phyloP scores from a whole-genome alignment of 2,113 vertebrate species.

The Larimichthys polyactis region DNA sequence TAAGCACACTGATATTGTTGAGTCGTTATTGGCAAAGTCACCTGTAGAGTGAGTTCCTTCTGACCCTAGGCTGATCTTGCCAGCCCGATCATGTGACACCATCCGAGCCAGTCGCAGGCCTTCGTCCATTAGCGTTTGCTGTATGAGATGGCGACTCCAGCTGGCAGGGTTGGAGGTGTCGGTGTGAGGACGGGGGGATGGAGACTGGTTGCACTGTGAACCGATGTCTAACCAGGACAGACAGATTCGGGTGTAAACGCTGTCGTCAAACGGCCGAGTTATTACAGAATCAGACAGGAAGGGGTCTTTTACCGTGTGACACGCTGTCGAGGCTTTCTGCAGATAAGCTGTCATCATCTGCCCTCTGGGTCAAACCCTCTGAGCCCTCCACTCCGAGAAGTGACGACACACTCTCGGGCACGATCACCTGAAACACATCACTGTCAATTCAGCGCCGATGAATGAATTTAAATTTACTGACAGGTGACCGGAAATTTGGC shows the following conservation, averaged over 20 bases:
- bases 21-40: constrained; percentile 73
- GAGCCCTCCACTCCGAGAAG: constrained; percentile 70
- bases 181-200: constrained; percentile 84
- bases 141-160: constrained; percentile 96
- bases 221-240: constrained; percentile 78
- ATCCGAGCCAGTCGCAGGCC: constrained; percentile 95
- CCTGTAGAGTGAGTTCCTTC: constrained; percentile 89
- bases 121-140: constrained; percentile 97
- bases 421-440: constrained; percentile 69
- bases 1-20: constrained; percentile 17
- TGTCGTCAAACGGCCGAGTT: neutral
- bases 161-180: constrained; percentile 88
- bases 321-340: constrained; percentile 92
- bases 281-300: constrained; percentile 20
- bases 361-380: constrained; percentile 78
- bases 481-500: neutral
- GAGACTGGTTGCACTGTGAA: constrained; percentile 84
- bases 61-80: constrained; percentile 89
- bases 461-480: constrained; percentile 2
- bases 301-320: constrained; percentile 85
- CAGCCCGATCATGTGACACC: constrained; percentile 91
- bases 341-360: constrained; percentile 92
- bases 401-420: constrained; percentile 75
- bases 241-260: constrained; percentile 68
- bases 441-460: neutral